phyloP scores from a whole-genome alignment of 1,140 invertebrate genomes.

The Adoxophyes honmai region DNA sequence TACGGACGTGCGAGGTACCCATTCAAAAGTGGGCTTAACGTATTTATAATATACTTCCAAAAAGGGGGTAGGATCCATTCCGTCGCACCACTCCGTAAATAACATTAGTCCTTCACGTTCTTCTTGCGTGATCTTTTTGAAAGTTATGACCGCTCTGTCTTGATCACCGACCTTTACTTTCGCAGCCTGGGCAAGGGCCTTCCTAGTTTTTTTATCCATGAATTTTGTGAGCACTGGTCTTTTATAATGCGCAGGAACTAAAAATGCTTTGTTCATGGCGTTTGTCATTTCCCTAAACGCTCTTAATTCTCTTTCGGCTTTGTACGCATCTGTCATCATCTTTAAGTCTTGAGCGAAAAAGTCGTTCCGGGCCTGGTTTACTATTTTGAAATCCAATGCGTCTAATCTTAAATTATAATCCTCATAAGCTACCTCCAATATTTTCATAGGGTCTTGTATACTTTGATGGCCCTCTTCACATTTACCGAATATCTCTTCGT shows the following conservation, averaged over 20 bases:
- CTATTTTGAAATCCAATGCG: slow-evolving; percentile 78
- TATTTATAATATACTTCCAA: slow-evolving; percentile 58
- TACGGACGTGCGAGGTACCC: slow-evolving; percentile 37
- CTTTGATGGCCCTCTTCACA: slow-evolving; percentile 75
- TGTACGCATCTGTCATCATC: slow-evolving; percentile 78
- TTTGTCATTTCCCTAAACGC: slow-evolving; percentile 74
- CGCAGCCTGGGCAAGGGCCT: slow-evolving; percentile 38
- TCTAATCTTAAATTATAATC: slow-evolving; percentile 78
- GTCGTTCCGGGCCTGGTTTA: slow-evolving; percentile 76
- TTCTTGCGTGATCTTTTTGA: slow-evolving; percentile 50
- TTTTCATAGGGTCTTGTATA: slow-evolving; percentile 78
- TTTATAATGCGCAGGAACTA: slow-evolving; percentile 63
- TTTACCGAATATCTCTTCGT: slow-evolving; percentile 78
- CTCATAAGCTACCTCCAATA: slow-evolving; percentile 80
- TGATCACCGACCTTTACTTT: slow-evolving; percentile 38
- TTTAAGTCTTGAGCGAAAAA: slow-evolving; percentile 79
- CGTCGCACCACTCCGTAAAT: slow-evolving; percentile 76
- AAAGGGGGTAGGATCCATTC: slow-evolving; percentile 57
- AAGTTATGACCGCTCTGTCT: slow-evolving; percentile 27
- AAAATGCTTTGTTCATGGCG: slow-evolving; percentile 77
- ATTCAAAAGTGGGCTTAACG: slow-evolving; percentile 56
- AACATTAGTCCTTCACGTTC: slow-evolving; percentile 61
- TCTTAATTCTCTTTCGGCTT: slow-evolving; percentile 79
- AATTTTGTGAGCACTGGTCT: slow-evolving; percentile 45
- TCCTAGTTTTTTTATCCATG: slow-evolving; percentile 46